Conservation (phyloP, 2,113 vertebrate genomes). For the Platanista minor region DNA sequence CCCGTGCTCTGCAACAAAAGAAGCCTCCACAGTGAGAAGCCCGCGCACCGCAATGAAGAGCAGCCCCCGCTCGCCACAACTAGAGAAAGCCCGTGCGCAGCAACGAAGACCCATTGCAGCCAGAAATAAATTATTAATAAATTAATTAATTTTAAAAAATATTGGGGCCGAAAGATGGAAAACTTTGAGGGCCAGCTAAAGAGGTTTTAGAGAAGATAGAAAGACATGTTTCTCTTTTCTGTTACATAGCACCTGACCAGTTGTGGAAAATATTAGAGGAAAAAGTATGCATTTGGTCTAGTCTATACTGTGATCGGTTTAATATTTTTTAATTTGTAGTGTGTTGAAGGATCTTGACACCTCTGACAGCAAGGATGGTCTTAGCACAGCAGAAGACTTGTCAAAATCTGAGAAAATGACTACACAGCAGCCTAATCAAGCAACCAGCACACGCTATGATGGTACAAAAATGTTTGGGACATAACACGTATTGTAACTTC, state of each 20-base stretch:
- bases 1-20: too few relatives aligned
- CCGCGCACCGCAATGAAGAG: too few relatives aligned
- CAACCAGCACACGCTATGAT: neutral
- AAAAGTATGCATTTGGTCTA: neutral
- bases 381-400: neutral
- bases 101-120: too few relatives aligned
- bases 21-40: too few relatives aligned
- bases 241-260: neutral
- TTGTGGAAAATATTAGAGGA: neutral
- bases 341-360: constrained; percentile 45
- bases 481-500: neutral
- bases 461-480: constrained; percentile 42
- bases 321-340: neutral
- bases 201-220: neutral
- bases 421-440: neutral
- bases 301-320: neutral
- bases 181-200: neutral
- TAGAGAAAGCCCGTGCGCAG: too few relatives aligned
- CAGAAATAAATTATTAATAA: too few relatives aligned
- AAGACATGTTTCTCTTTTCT: neutral
- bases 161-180: neutral
- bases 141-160: too few relatives aligned
- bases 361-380: neutral
- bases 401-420: neutral
- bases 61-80: too few relatives aligned